Base-by-base conservation (phyloP, 2,888 invertebrate species). In the Zygaena filipendulae region DNA sequence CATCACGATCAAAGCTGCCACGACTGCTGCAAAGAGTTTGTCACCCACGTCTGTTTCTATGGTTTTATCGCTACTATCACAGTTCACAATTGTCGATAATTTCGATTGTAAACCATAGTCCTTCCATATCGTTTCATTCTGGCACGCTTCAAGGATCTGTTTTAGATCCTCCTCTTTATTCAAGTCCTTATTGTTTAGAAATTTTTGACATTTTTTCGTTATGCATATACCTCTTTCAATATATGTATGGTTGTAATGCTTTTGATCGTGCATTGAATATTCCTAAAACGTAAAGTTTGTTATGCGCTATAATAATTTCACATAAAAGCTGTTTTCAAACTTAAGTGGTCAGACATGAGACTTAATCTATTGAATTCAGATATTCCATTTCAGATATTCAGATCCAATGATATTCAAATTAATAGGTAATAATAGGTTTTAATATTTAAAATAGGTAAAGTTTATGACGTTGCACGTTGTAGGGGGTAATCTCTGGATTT, bases 151-250 rank as follows among this genome's bases (percentile, higher is more conserved):
- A 31, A 43, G 38, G 22, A 27, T 16, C 4, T 7, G 1, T 8
- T 25, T 11, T 33, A 35, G 29, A 23, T 32, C 35, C 26, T 3
- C 8, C 13, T 11, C 25, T 22, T 23, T 25, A 23, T 22, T 10
- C 13, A 29, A 14, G n/a, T 13, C 24, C 13, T 20, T 16, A 4
- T 29, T 29, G 5, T 14, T 27, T 10, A 29, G 19, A 24, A 24
- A 34, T 11, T 16, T 23, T 5, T 29, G 13, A 32, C 43, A 43
- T 5, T 27, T 24, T 11, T 27, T 27, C 2, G 31, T 36, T 2
- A 41, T 34, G 30, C 43, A 43, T 9, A 43, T 11, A 1, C 41
- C 41, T 30, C 38, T 32, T 4, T 39, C 33, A 10, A 41, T 22
- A 5, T 9, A 21, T 1, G 30, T 28, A 19, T 43, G 35, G 24